Evolutionary conservation across 2,797 vertebrate genomes (phyloP), one percentile per base, ranked within the genome.

Genomic region (Alosa sapidissima): DNA sequence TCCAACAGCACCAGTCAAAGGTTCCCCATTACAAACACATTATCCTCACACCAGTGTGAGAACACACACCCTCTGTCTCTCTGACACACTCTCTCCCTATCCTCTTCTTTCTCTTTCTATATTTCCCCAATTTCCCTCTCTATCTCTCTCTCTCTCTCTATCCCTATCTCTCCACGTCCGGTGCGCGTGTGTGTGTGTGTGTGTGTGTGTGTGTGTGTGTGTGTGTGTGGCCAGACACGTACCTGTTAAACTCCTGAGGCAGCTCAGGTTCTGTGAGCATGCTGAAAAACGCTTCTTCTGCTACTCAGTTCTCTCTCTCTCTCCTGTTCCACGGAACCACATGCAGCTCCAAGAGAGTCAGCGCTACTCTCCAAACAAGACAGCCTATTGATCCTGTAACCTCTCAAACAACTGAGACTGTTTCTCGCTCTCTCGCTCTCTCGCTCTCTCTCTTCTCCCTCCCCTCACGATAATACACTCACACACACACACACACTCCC

Each of bases 181-280:
- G 65, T 52, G 82, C 86, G 83, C 55, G 83, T 49, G 84, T 65
- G 87, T 36, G 85, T 8, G 88, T 45, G 87, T 0, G 91, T 14
- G 87, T 3, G 81, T 16, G 51, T 21, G 84, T 65, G 84, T 84
- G 87, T 87, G 91, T n/a, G n/a, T n/a, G n/a, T n/a, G n/a, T n/a
- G n/a, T n/a, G n/a, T 88, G 88, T 86, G 47, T 13, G 55, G 62
- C 60, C 49, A 24, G 82, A 89, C 65, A 96, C 97, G 94, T 97
- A 98, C 98, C 98, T 98, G 96, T 98, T 97, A 97, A 97, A 98
- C 97, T 99, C 97, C 96, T 97, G 97, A 95, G 97, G 97, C 96
- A 97, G 97, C 96, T 98, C 97, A 96, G 97, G 97, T 95, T 98
- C 97, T 96, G 97, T 99, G 92, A 98, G 97, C 98, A 99, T 99